Evolutionary conservation across 2,888 invertebrate species (phyloP), one percentile per base, ranked within the genome.

Genomic region (Ditula angustiorana): DNA sequence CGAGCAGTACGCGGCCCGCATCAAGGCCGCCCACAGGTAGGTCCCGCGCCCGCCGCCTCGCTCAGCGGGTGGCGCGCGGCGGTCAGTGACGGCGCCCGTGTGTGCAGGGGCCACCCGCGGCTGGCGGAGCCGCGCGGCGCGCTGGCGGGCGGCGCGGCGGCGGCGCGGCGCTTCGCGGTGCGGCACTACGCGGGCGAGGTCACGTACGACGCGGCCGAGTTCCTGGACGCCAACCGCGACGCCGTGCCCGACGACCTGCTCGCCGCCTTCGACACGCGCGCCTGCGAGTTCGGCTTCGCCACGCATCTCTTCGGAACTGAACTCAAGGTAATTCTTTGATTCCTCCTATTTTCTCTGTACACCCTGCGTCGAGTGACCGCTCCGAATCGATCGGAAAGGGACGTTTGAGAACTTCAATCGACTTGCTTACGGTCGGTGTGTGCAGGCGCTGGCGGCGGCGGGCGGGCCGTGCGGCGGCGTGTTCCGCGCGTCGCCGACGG

Each of bases 271-370:
- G 97, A 98, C 88, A 97, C 97, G 79, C 96, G 98, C 77, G 96
- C 95, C 62, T 99, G 98, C 88, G 98, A 97, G 84, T 99, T 99
- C 87, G 98, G 98, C n/a, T 99, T 99, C 86, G 98, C 98, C 0
- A 98, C 98, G 16, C 98, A 99, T 84, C 93, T 99, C n/a, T 99
- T 99, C 84, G 97, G 98, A 0, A 96, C 97, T 59, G 99, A 99
- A 86, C 92, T 99, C 68, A 98, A 98, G 92, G 87, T 85, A 0
- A 88, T 67, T 16, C 61, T 67, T 33, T 16, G 60, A 37, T 23
- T 19, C n/a, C n/a, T n/a, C n/a, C n/a, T n/a, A n/a, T n/a, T n/a
- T n/a, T n/a, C n/a, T n/a, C n/a, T n/a, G n/a, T n/a, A n/a, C n/a
- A n/a, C n/a, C n/a, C n/a, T n/a, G n/a, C n/a, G n/a, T n/a, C n/a